Percentiles rank a stretch among this genome's conserved stretches.
Evolutionary conservation across 92 coral and sea anemone species (phyloP).

Genomic region (Phenganax stokvisi): DNA sequence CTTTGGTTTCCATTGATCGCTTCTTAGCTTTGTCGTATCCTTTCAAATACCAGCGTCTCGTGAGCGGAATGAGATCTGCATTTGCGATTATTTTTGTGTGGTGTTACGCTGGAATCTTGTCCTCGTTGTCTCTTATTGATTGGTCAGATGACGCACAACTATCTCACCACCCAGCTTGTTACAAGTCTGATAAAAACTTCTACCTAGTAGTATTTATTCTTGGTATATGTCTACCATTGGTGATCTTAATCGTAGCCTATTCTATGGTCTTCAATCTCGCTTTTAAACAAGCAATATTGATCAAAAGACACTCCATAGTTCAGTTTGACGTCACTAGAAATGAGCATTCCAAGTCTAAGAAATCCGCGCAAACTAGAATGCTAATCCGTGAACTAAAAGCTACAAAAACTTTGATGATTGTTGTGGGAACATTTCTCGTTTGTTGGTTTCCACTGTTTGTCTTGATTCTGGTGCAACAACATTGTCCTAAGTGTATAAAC

Average conservation of each 20-base stretch:
- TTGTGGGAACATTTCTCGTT: slow-evolving; percentile 80
- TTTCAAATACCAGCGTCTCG: slow-evolving; percentile 68
- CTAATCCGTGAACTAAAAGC: slow-evolving; percentile 92
- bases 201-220: slow-evolving; percentile 68
- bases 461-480: slow-evolving; percentile 66
- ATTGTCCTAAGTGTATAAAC: slow-evolving; percentile 53
- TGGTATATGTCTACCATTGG: slow-evolving; percentile 74
- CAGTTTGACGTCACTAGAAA: slow-evolving; percentile 36
- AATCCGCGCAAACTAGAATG: slow-evolving; percentile 67
- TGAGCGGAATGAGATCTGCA: slow-evolving; percentile 61
- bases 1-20: slow-evolving; percentile 78
- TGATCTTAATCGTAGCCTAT: slow-evolving; percentile 69
- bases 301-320: slow-evolving; percentile 55
- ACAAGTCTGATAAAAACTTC: slow-evolving; percentile 66
- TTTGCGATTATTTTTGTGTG: slow-evolving; percentile 68
- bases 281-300: slow-evolving; percentile 74
- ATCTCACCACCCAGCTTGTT: slow-evolving; percentile 50
- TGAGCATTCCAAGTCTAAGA: slow-evolving; percentile 55
- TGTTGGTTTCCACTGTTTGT: slow-evolving; percentile 92
- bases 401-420: slow-evolving; percentile 87
- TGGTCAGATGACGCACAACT: slow-evolving; percentile 65
- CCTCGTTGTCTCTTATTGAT: slow-evolving; percentile 66
- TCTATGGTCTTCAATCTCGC: slow-evolving; percentile 88
- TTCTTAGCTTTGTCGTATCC: slow-evolving; percentile 85
- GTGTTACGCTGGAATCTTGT: slow-evolving; percentile 63